Evolutionary conservation across 2,113 vertebrate species (phyloP).

Genomic region (Trochalopteron elliotii): DNA sequence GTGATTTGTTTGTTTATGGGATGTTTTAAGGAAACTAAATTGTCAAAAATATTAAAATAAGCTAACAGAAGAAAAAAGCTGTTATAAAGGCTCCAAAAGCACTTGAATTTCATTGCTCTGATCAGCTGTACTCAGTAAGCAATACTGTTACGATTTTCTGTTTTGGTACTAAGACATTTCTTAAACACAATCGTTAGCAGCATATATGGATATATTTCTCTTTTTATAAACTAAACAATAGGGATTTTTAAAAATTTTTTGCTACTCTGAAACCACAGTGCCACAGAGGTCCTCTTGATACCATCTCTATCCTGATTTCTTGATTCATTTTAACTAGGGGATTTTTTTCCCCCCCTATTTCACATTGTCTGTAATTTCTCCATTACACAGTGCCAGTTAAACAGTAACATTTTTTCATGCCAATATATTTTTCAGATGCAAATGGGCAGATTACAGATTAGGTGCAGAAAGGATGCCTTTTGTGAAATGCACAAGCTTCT

Average conservation of each 20-base stretch:
- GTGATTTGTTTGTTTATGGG: neutral
- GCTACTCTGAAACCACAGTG: neutral
- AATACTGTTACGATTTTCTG: accelerated
- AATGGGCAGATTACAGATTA: neutral
- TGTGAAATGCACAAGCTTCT: neutral
- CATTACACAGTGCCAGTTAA: neutral
- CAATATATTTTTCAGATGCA: slow-evolving; percentile 1
- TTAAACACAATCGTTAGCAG: neutral
- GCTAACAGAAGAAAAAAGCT: neutral
- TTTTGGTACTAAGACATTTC: neutral
- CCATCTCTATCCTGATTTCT: neutral
- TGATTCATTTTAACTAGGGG: neutral
- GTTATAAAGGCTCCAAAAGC: neutral
- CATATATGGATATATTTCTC: too few relatives aligned
- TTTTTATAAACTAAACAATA: neutral
- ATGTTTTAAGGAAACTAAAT: neutral
- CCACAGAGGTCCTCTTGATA: neutral
- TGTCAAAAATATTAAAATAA: neutral
- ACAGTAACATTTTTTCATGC: neutral
- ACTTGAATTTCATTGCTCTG: neutral
- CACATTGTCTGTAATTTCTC: neutral
- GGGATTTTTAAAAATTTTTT: neutral
- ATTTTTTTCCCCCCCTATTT: neutral
- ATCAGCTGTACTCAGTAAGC: neutral
- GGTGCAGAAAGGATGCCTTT: neutral